Percentiles rank a stretch among this genome's conserved stretches.
Conservation (phyloP, 2,888 invertebrate species). For the Troides oblongomaculatus region DNA sequence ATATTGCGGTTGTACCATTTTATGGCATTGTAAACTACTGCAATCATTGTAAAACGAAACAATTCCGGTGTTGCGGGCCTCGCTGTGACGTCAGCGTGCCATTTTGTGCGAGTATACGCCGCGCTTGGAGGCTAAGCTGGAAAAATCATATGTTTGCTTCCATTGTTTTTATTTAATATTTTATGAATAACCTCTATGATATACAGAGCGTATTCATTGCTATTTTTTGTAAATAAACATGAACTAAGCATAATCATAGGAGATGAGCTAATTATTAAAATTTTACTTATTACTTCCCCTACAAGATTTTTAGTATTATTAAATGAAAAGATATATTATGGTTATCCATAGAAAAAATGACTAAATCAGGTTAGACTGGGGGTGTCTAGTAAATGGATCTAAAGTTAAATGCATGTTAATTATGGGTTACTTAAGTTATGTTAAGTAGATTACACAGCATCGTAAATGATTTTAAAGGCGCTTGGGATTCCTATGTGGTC, state of each 20-base stretch:
- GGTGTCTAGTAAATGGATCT: background rate
- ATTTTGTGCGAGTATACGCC: slow-evolving; percentile 36
- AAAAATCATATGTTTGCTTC: slow-evolving; percentile 24
- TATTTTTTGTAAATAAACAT: background rate
- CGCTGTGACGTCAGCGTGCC: slow-evolving; percentile 37
- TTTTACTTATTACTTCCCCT: background rate
- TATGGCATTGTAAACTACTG: slow-evolving; percentile 51
- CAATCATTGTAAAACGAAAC: slow-evolving; percentile 54
- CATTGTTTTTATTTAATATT: slow-evolving; percentile 18
- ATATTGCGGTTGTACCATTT: slow-evolving; percentile 49
- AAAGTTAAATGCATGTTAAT: background rate
- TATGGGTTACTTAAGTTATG: background rate
- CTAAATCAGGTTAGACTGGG: background rate
- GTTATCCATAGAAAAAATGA: background rate
- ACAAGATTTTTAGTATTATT: background rate
- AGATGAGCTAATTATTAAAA: no score
- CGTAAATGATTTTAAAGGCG: slow-evolving; percentile 4
- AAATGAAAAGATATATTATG: background rate
- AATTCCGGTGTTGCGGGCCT: slow-evolving; percentile 42
- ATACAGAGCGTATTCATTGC: background rate
- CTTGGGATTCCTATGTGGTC: slow-evolving; percentile 5
- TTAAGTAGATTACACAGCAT: background rate
- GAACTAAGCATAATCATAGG: no score
- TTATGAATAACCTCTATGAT: background rate
- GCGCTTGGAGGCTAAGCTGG: slow-evolving; percentile 5